Conservation (phyloP, 2,113 vertebrate genomes). For the Mystacornis crossleyi region DNA sequence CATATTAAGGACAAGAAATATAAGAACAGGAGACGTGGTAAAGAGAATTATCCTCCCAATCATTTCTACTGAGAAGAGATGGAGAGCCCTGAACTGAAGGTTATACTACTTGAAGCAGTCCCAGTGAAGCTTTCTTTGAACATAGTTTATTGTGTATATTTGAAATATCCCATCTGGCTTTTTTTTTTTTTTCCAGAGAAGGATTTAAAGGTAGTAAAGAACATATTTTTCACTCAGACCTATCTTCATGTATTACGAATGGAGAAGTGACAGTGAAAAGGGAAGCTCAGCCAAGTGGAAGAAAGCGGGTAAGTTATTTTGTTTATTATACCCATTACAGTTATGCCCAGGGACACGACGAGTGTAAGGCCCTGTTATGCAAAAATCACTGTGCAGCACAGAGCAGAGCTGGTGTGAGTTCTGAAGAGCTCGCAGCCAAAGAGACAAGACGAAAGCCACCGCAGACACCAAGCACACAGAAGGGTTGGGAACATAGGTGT, state of each 20-base stretch:
- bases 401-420: not conserved
- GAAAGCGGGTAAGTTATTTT: not conserved
- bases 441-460: not conserved
- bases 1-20: not conserved
- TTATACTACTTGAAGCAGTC: not conserved
- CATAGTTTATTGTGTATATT: not conserved
- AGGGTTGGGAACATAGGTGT: not conserved
- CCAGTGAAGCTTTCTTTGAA: not conserved
- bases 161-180: not conserved
- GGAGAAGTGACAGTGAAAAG: not conserved
- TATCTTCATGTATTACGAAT: fast-evolving
- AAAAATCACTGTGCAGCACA: not conserved
- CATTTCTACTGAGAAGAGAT: not conserved
- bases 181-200: not conserved
- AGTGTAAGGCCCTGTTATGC: not conserved
- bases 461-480: not conserved
- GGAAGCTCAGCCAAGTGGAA: not conserved
- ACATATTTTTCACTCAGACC: not conserved
- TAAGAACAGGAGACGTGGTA: not conserved
- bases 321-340: constrained; percentile 15
- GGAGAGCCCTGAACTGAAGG: not conserved
- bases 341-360: fast-evolving
- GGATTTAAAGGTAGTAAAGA: not conserved
- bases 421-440: not conserved
- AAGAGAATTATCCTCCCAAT: not conserved